Base-by-base conservation (phyloP, 92 coral and sea anemone genomes). In the Porites lobata region DNA sequence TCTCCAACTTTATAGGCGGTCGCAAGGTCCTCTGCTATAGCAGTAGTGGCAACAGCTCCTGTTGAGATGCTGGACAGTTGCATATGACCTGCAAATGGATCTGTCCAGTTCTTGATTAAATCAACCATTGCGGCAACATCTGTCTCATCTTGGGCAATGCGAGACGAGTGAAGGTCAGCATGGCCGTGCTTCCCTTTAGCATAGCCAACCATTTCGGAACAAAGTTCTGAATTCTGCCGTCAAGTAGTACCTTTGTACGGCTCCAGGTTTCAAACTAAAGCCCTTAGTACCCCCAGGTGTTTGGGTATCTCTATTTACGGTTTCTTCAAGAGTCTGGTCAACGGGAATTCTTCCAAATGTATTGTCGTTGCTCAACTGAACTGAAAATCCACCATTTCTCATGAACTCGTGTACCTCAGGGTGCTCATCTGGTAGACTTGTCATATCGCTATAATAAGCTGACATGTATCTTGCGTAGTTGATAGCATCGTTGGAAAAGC, bases 341-440 rank as follows among this genome's bases (percentile, higher is more conserved):
- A 89, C 88, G 54, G 92, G 89, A 52, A 84, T 83, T 83, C 89
- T 69, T 61, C 92, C 72, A 84, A 89, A 89, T 68, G 89, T 65
- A 79, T 70, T 84, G 68, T 73, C 78, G 15, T 78, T 69, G 56
- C 89, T 74, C 82, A 89, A 38, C 74, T 77, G 89, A 72, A 78
- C 91, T 59, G 91, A 88, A 80, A 88, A 74, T 51, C 91, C 91
- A 66, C 91, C 83, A 50, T 74, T 76, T 43, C 65, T 54, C 75
- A 76, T 85, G 70, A 82, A 54, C 70, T 89, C 74, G 56, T 59
- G 56, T 58, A 81, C 80, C 57, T 83, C 75, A 52, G 88, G 92
- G 62, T 89, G 92, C 76, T 89, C 85, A 64, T 69, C 84, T 80
- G 85, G 83, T 38, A 38, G 47, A 38, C 47, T 38, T 38, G 47